Evolutionary conservation across 2,113 vertebrate species (phyloP), one percentile per base, ranked within the genome.

Genomic region (Elanoides forficatus): DNA sequence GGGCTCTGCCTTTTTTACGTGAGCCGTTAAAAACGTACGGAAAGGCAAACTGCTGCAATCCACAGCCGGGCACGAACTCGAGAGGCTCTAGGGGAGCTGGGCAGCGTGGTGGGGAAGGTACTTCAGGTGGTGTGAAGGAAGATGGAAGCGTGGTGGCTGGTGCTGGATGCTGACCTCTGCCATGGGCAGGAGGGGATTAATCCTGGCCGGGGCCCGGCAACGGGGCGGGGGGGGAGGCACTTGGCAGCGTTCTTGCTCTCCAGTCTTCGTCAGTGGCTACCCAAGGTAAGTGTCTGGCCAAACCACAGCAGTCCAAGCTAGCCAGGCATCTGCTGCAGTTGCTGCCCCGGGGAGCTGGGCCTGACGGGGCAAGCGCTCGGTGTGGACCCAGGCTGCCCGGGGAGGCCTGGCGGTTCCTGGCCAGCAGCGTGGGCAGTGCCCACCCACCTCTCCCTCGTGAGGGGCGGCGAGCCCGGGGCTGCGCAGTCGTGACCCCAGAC

Each of bases 151-250:
- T 30, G 10, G 8, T 16, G 60, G 30, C 9, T 26, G 32, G 13
- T 67, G 81, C 62, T 62, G 76, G 67, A 3, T 25, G 38, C 42
- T 56, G 45, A 73, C 25, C 45, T 55, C 32, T 6, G 29, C 40
- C 3, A 0, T 3, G 27, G 47, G 12, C 36, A 36, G 36, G 26
- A 47, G 59, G 13, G 21, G 1, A 2, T 30, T 18, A 8, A 68
- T 15, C 6, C 25, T 78, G n/a, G 15, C 48, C 4, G 2, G 56
- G 12, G 42, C 23, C 56, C 0, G 0, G n/a, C 65, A 8, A 2
- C 0, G 1, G 19, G 36, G 45, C 21, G 20, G 1, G 19, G 36
- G 45, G 25, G 20, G 9, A 6, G 25, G 59, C 21, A 1, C n/a
- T 50, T 20, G 55, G 38, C 70, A 74, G 13, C 0, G 1, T 6